Base-by-base conservation (phyloP, 2,113 vertebrate species). In the Callorhinus ursinus region DNA sequence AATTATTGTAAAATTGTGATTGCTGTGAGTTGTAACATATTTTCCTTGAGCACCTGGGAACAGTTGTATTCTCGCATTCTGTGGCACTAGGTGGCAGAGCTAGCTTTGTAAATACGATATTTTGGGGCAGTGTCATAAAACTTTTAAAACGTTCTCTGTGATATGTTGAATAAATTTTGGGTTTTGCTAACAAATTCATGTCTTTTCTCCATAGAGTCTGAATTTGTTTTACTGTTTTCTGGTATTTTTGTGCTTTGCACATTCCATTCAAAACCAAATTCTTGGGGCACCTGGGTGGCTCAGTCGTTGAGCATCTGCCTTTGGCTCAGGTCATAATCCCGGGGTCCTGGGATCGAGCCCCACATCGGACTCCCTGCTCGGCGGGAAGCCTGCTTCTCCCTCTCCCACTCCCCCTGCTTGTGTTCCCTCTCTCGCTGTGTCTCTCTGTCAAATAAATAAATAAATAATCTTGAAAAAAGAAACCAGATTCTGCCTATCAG, bases 1-100 rank as follows among this genome's bases (percentile, higher is more conserved):
- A 53, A 65, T 65, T 36, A 15, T 19, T 80, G 8, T 82, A 83
- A 76, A 76, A 51, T 22, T 53, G 13, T 46, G 33, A 19, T 69
- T 69, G 67, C 13, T 63, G 3, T 55, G 31, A 67, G n/a, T 55
- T 16, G 22, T 46, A 55, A 19, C 28, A 81, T 33, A 36, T 55
- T 71, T 93, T 90, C 67, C 51, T 96, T 76, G 55, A 77, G 1
- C 63, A 76, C 7, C 24, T 63, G 49, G 49, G 19, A 76, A 24
- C 36, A 65, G 0, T 33, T 84, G n/a, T 77, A 24, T 53, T 90
- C 69, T 95, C 67, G 82, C n/a, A 51, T 67, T 95, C 51, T 96
- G 0, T 80, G 90, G 88, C 98, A 96, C 96, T 97, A 98, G 97
- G 80, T 96, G 97, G 97, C 95, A 92, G 97, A 96, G n/a, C 13